Evolutionary conservation across 2,797 vertebrate species (phyloP), one percentile per base, ranked within the genome.

Genomic region (Myripristis murdjan): DNA sequence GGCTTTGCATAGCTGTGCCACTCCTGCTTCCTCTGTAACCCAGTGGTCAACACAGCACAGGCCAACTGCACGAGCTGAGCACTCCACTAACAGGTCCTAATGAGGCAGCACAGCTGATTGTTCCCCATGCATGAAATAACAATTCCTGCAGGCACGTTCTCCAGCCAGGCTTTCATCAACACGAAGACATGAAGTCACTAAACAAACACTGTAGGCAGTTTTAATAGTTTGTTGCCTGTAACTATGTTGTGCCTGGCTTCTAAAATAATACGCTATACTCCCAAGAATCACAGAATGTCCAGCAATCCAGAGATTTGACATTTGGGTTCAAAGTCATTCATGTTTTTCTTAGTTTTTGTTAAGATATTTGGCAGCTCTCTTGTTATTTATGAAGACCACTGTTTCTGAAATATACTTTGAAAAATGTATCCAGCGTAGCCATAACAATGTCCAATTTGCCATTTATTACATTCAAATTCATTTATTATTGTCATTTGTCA

Each of bases 1-100:
- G 89, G 69, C 77, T 69, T 68, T 44, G 14, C 65, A 77, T 61
- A 70, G 82, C 88, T 84, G 56, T 78, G 73, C 84, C 84, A 79
- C 77, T 86, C 73, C 80, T 69, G 86, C 77, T 92, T 91, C 88
- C 88, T 85, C 77, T 84, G 70, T 64, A 59, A 72, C 73, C 72
- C 54, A 58, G 84, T 74, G 74, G 73, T 54, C 73, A 78, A 48
- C 83, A 64, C 14, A 54, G 65, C 56, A 60, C 41, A 59, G 75
- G 63, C 55, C 77, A 65, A 44, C 59, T 53, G 69, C 63, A 65
- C 79, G 59, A 79, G 26, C 51, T 6, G 64, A 71, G 63, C 58
- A 67, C 63, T 79, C 66, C 60, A 74, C 79, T 65, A 87, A 62
- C 77, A 77, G 58, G 59, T 83, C 70, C 70, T 79, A 85, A 80